Percentiles rank a stretch among this genome's conserved stretches.
These are phyloP conservation scores for Chiridota heheva DNA, from an alignment of 35 echinoderm and acorn worm species.

Conservation along the genomic window DNA sequence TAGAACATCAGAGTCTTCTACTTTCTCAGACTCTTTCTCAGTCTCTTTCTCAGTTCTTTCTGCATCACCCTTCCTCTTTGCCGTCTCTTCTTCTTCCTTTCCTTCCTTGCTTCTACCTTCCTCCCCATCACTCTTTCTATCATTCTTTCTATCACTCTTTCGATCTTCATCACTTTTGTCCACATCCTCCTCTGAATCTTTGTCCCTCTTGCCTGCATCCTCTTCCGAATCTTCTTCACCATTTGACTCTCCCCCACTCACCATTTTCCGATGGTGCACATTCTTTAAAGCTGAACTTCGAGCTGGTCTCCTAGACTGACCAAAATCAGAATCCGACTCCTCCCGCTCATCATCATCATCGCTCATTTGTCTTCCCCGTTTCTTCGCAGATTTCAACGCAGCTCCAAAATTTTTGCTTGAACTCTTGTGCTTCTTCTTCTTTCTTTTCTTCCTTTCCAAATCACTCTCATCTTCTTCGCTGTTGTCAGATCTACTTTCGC, in stretches of 20 bases:
- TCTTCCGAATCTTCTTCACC: slow-evolving; percentile 7
- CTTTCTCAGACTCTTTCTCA: background rate
- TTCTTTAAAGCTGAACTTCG: too few species aligned
- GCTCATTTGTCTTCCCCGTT: background rate
- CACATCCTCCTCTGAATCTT: slow-evolving; percentile 13
- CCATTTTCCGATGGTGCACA: too few species aligned
- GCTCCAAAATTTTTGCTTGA: too few species aligned
- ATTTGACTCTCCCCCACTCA: background rate
- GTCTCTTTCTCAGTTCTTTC: background rate
- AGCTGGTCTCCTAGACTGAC: too few species aligned
- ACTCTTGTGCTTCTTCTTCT: too few species aligned
- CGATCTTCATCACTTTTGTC: slow-evolving; percentile 2
- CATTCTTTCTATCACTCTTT: slow-evolving; percentile 35
- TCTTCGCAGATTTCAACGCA: too few species aligned
- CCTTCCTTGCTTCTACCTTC: background rate
- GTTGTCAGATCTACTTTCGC: too few species aligned
- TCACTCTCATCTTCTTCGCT: too few species aligned
- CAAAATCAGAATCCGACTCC: too few species aligned
- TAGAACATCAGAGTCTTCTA: slow-evolving; percentile 5
- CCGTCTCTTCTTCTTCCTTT: background rate
- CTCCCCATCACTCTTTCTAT: slow-evolving; percentile 46
- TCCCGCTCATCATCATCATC: background rate
- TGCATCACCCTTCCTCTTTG: background rate
- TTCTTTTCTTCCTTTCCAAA: too few species aligned
- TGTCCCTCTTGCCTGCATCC: background rate